phyloP scores from a whole-genome alignment of 2,797 vertebrate species.

The Heliangelus exortis region DNA sequence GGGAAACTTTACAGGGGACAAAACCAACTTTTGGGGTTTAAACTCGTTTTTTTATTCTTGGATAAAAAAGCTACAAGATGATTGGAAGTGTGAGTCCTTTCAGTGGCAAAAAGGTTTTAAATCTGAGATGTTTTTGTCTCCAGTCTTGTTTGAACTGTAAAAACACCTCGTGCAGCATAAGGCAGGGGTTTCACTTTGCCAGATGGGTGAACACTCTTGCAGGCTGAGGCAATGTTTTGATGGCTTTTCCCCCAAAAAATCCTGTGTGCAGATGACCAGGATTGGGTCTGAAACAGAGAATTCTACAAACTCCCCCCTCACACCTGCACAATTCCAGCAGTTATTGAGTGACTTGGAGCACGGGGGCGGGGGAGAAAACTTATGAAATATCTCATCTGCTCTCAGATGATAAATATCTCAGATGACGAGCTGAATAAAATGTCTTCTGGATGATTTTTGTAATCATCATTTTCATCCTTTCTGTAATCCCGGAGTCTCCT shows the following conservation, averaged over 20 bases:
- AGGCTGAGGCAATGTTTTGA: not conserved
- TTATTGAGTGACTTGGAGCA: not conserved
- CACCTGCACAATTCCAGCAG: not conserved
- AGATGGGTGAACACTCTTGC: not conserved
- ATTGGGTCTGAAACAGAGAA: not conserved
- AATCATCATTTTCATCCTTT: not conserved
- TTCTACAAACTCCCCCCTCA: not conserved
- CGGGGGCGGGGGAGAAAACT: not conserved
- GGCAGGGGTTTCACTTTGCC: not conserved
- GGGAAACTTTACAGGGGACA: constrained; percentile 68
- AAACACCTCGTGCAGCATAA: not conserved
- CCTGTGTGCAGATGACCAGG: not conserved
- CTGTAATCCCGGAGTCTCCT: not conserved
- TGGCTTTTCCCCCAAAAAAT: not conserved
- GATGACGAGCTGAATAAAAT: constrained; percentile 37
- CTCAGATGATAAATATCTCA: no score
- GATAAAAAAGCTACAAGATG: constrained; percentile 58
- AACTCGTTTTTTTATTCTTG: constrained; percentile 65
- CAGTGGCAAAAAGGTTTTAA: not conserved
- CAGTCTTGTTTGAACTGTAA: not conserved
- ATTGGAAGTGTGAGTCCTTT: constrained; percentile 24
- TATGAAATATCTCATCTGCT: no score
- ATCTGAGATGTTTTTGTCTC: not conserved
- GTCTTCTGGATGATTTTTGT: not conserved
- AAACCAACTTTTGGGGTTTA: constrained; percentile 72